phyloP scores from a whole-genome alignment of 2,888 invertebrate species.

The Amiota communis region DNA sequence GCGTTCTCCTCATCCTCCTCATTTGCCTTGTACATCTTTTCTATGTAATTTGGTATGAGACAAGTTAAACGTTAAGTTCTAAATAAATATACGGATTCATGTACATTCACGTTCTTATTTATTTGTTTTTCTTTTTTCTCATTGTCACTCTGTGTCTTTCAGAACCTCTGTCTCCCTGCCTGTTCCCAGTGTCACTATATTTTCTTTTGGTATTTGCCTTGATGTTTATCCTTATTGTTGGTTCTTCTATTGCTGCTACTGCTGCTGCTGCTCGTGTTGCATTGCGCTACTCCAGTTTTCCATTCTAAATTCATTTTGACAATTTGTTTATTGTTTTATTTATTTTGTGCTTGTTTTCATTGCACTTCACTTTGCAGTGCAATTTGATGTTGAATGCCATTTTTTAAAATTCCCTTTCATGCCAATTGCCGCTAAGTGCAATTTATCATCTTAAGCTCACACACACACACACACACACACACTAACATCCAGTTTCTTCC shows the following conservation, averaged over 20 bases:
- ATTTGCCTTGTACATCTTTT: not conserved
- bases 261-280: not conserved
- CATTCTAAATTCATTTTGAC: not conserved
- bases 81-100: slow-evolving; percentile 18
- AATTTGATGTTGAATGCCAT: not conserved
- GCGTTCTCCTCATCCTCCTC: not conserved
- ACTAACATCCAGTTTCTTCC: not conserved
- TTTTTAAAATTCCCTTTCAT: slow-evolving; percentile 6
- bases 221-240: not conserved
- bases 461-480: too few relatives aligned
- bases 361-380: slow-evolving; percentile 11
- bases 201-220: too few relatives aligned
- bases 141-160: too few relatives aligned
- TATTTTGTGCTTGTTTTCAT: slow-evolving; percentile 7
- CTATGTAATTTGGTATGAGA: not conserved
- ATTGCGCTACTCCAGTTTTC: not conserved
- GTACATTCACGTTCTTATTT: not conserved
- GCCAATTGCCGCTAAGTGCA: not conserved
- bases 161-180: too few relatives aligned
- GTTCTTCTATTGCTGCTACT: not conserved
- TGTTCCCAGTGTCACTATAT: too few relatives aligned
- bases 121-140: not conserved
- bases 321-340: slow-evolving; percentile 18
- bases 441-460: too few relatives aligned
- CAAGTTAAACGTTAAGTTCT: slow-evolving; percentile 8